Base-by-base conservation (phyloP, 2,113 vertebrate genomes). In the Leptocoma aspasia region DNA sequence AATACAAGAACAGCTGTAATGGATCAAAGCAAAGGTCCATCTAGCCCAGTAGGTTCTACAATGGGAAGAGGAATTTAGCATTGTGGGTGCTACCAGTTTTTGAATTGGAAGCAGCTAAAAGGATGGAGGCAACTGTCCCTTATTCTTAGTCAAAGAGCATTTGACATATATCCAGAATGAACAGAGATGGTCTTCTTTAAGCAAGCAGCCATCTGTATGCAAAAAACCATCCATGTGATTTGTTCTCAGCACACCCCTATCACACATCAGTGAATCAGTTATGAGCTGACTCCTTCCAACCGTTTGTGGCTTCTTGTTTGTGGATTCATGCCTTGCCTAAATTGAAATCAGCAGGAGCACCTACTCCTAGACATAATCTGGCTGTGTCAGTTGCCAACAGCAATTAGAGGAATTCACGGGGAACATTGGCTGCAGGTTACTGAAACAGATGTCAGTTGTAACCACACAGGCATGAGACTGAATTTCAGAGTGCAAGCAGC, bases 271-370 rank as follows among this genome's bases (percentile, higher is more conserved):
- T 45, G 56, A 77, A 90, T 73, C 75, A 92, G 57, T 56, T 47
- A 79, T 44, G 49, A 90, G 50, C 47, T 91, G 63, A 90, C 66
- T 94, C 63, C 52, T 82, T 95, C 84, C 84, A 91, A 31, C 63
- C 1, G 0, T 86, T 92, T 56, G 78, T 65, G 27, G 64, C 41
- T 83, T 77, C 82, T 77, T 93, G 92, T 95, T 97, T 96, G 92
- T 93, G 90, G 87, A 96, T 86, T 86, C 93, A 77, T 83, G 92
- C 92, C 82, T 96, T 75, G 90, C 75, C 76, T 96, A 97, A 97
- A 96, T 94, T 95, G 96, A 94, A 95, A 95, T 78, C 96, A 96
- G 96, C 95, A 90, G 96, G 96, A 96, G 54, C 82, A 90, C 85
- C 87, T 94, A 96, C 79, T 96, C 71, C 93, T 75, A 92, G 82